phyloP scores from a whole-genome alignment of 2,797 vertebrate species.

The Cynodonichthys magdalenae region DNA sequence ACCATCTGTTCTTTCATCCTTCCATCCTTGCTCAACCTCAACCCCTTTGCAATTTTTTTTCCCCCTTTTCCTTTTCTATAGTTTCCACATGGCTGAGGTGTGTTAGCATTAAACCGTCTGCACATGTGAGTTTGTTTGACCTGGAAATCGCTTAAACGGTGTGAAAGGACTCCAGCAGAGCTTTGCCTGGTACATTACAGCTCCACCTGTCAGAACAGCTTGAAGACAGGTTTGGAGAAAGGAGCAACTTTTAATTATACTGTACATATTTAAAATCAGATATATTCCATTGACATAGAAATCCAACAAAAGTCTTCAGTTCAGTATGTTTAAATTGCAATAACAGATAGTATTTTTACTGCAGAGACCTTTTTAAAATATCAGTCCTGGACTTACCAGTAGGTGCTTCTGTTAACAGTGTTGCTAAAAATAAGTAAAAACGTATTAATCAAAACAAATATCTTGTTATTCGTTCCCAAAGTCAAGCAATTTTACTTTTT shows the following conservation, averaged over 20 bases:
- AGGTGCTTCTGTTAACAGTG: conserved; percentile 42
- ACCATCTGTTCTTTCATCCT: conserved; percentile 8
- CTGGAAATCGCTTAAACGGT: conserved; percentile 52
- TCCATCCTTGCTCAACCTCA: conserved; percentile 2
- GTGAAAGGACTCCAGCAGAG: conserved; percentile 54
- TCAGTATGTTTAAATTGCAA: neutral
- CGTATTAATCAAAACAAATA: conserved; percentile 21
- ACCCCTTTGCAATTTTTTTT: conserved; percentile 8
- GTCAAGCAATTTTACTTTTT: too few species aligned
- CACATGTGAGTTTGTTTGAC: conserved; percentile 59
- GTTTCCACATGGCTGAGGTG: conserved; percentile 44
- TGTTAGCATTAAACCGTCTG: conserved; percentile 36
- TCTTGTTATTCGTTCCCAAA: conserved; percentile 5
- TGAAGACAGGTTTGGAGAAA: conserved; percentile 12
- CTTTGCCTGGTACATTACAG: conserved; percentile 61
- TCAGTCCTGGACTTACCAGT: neutral
- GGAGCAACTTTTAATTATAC: conserved; percentile 2
- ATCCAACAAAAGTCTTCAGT: neutral
- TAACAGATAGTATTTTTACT: conserved; percentile 1
- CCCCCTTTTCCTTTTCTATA: conserved; percentile 4
- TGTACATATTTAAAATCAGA: conserved; percentile 11
- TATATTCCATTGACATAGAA: neutral
- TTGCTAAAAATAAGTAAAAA: conserved; percentile 17
- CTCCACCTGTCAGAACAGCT: conserved; percentile 49
- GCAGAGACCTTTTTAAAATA: neutral